Percentiles rank a stretch among this genome's conserved stretches.
These are phyloP conservation scores for Philaenus spumarius DNA, from an alignment of 1,140 invertebrate species.

Conservation along the genomic window DNA sequence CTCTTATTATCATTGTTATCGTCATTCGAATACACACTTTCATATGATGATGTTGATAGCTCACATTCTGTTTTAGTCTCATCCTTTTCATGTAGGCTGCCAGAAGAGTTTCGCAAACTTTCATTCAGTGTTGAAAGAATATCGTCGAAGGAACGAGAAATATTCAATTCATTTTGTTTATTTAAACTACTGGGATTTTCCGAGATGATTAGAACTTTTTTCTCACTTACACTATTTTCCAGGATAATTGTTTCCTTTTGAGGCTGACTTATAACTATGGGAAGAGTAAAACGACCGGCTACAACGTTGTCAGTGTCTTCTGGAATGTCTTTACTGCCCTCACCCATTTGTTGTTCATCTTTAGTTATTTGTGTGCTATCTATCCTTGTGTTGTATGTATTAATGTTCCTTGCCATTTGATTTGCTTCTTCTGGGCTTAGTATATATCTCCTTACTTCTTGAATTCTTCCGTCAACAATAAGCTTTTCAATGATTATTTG, in stretches of 20 bases:
- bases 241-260: too few species aligned
- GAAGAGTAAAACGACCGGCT: too few species aligned
- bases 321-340: conserved; percentile 32
- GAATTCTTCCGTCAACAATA: background rate
- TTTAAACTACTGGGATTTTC: too few species aligned
- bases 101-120: too few species aligned
- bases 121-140: too few species aligned
- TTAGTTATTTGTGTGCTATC: conserved; percentile 22
- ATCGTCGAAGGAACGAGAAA: too few species aligned
- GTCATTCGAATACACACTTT: background rate
- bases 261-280: too few species aligned
- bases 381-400: background rate
- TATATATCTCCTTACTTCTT: background rate
- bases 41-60: background rate
- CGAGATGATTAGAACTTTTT: too few species aligned
- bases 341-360: conserved; percentile 22
- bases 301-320: background rate
- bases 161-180: too few species aligned
- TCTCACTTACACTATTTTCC: too few species aligned
- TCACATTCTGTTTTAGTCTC: too few species aligned
- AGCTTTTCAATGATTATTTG: conserved; percentile 1
- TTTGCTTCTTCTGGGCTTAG: conserved; percentile 24
- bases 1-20: background rate
- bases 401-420: conserved; percentile 20
- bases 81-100: too few species aligned